Evolutionary conservation across 92 coral and sea anemone genomes (phyloP).

Genomic region (Ricordea florida): DNA sequence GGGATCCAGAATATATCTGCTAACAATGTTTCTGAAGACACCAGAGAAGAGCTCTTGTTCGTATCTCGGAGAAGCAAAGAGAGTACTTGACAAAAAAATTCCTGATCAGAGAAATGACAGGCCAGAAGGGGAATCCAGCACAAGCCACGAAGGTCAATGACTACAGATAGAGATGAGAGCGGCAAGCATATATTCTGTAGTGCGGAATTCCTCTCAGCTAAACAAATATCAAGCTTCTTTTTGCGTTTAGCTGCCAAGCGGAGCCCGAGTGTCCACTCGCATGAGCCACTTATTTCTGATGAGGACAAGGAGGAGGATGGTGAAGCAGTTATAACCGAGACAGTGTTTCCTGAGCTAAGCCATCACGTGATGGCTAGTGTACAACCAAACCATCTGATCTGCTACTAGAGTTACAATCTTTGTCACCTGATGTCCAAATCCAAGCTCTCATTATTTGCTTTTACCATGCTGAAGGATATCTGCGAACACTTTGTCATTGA

Average conservation of each 20-base stretch:
- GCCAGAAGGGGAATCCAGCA: slow-evolving; percentile 20
- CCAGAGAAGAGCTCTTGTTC: too few relatives aligned
- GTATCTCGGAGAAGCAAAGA: too few relatives aligned
- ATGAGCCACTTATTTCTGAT: slow-evolving; percentile 2
- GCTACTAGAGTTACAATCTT: slow-evolving; percentile 36
- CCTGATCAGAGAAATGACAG: too few relatives aligned
- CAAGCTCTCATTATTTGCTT: slow-evolving; percentile 58
- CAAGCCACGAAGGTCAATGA: slow-evolving; percentile 41
- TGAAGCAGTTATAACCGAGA: slow-evolving; percentile 36
- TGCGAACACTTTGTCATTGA: slow-evolving; percentile 53
- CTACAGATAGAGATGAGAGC: slow-evolving; percentile 26
- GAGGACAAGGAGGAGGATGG: slow-evolving; percentile 36
- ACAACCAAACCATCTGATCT: slow-evolving; percentile 55
- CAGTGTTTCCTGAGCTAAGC: slow-evolving; percentile 38
- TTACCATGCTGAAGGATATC: slow-evolving; percentile 62
- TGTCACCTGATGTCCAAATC: slow-evolving; percentile 42
- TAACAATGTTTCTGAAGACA: too few relatives aligned
- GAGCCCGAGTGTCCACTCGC: slow-evolving; percentile 6
- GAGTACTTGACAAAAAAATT: too few relatives aligned
- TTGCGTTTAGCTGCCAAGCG: slow-evolving; percentile 62
- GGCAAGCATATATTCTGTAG: slow-evolving; percentile 35
- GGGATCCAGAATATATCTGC: too few relatives aligned
- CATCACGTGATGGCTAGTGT: slow-evolving; percentile 32
- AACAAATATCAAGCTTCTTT: slow-evolving; percentile 42
- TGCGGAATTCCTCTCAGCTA: slow-evolving; percentile 32